phyloP scores from a whole-genome alignment of 2,888 invertebrate species.

The Athalia rosae region DNA sequence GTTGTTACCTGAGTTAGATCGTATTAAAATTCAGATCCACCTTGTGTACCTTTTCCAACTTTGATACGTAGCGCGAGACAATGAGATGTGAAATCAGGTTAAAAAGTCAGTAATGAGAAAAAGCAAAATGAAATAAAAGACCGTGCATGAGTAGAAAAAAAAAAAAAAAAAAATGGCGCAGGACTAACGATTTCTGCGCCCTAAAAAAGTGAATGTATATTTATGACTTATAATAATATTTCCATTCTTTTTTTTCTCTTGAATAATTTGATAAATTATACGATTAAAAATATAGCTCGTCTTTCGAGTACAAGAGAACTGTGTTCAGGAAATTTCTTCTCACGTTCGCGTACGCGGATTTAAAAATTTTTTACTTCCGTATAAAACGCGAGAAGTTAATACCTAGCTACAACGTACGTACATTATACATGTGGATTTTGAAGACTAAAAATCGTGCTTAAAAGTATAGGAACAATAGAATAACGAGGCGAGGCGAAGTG shows the following conservation, averaged over 20 bases:
- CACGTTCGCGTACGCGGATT: no score
- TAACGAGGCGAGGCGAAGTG: slow-evolving; percentile 34
- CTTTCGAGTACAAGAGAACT: no score
- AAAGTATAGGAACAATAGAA: slow-evolving; percentile 61
- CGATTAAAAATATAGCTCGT: no score
- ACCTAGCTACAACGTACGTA: background rate
- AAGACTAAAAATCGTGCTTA: slow-evolving; percentile 54
- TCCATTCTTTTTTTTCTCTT: no score
- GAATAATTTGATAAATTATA: no score
- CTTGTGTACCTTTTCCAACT: slow-evolving; percentile 17
- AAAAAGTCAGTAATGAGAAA: slow-evolving; percentile 50
- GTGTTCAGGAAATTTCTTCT: no score
- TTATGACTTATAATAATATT: no score
- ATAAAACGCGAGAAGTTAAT: background rate
- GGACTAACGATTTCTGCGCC: no score
- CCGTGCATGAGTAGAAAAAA: slow-evolving; percentile 42
- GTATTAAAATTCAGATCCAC: slow-evolving; percentile 31
- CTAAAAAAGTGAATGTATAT: no score
- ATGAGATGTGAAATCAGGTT: slow-evolving; percentile 59
- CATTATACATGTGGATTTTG: background rate
- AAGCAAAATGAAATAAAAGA: slow-evolving; percentile 49
- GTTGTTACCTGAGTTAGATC: slow-evolving; percentile 30
- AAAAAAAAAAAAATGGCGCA: slow-evolving; percentile 13
- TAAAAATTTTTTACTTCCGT: no score
- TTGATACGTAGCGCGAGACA: slow-evolving; percentile 47